Conservation (phyloP, 1,140 invertebrate species). For the Mizuhopecten yessoensis region DNA sequence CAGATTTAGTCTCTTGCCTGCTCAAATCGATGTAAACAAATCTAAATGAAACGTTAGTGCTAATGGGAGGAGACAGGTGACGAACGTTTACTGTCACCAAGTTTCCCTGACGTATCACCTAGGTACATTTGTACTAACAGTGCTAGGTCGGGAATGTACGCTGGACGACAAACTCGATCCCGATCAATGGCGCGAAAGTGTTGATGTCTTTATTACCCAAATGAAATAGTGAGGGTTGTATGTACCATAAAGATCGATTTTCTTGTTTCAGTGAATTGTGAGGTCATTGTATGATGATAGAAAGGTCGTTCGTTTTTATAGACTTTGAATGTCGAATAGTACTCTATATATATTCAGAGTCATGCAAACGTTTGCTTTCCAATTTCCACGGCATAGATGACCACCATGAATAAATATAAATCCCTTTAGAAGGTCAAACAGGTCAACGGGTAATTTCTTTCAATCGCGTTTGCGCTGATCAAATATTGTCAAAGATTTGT, state of each 20-base stretch:
- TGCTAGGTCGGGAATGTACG: neutral
- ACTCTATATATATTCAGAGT: too few species aligned
- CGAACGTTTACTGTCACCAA: neutral
- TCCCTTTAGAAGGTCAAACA: too few species aligned
- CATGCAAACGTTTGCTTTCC: too few species aligned
- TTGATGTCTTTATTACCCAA: neutral
- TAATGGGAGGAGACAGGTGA: neutral
- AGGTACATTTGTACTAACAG: neutral
- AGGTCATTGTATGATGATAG: neutral
- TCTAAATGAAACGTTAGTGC: neutral
- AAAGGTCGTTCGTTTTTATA: neutral
- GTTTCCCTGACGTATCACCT: neutral
- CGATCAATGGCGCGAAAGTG: neutral
- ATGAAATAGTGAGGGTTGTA: neutral
- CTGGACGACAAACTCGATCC: neutral
- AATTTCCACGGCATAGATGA: too few species aligned
- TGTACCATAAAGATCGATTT: conserved; percentile 17
- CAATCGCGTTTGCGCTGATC: too few species aligned
- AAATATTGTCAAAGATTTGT: too few species aligned
- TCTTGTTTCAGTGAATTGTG: conserved; percentile 3
- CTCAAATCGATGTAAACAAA: neutral
- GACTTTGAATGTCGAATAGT: neutral
- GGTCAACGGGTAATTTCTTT: too few species aligned
- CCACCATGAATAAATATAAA: too few species aligned
- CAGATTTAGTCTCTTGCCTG: neutral